Percentiles rank a stretch among this genome's conserved stretches.
Evolutionary conservation across 2,113 vertebrate species (phyloP).

Genomic region (Poeciliopsis prolifica): DNA sequence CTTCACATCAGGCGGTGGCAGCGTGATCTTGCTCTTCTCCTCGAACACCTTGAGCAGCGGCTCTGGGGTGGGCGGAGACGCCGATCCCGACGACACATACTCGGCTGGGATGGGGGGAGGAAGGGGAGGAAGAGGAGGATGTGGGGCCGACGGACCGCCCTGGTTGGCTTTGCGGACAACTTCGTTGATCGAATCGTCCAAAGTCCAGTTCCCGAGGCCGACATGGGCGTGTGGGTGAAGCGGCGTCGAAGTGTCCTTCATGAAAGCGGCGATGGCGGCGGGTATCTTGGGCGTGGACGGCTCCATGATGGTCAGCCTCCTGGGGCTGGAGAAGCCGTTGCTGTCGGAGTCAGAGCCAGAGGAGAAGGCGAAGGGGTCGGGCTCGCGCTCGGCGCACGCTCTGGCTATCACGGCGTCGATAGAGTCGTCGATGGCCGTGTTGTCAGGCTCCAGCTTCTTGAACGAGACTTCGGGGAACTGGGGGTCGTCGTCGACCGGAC

Average conservation of each 20-base stretch:
- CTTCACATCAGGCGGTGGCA: slow-evolving; percentile 81
- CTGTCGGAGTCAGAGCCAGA: slow-evolving; percentile 92
- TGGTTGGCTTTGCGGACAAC: slow-evolving; percentile 91
- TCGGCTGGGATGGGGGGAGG: slow-evolving; percentile 61
- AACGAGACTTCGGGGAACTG: slow-evolving; percentile 75
- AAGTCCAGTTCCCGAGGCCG: slow-evolving; percentile 84
- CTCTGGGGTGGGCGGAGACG: slow-evolving; percentile 91
- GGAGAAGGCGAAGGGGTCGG: slow-evolving; percentile 93
- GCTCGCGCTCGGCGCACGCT: slow-evolving; percentile 89
- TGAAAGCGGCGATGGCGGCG: slow-evolving; percentile 70
- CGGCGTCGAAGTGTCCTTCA: slow-evolving; percentile 84
- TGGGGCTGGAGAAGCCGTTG: slow-evolving; percentile 91
- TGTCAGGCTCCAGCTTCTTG: slow-evolving; percentile 80
- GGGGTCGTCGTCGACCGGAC: slow-evolving; percentile 81
- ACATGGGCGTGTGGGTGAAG: slow-evolving; percentile 74
- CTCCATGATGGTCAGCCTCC: slow-evolving; percentile 89
- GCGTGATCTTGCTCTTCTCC: slow-evolving; percentile 86
- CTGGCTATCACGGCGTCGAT: slow-evolving; percentile 93
- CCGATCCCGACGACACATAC: slow-evolving; percentile 88
- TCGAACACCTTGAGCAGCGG: slow-evolving; percentile 88
- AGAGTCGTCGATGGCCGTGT: slow-evolving; percentile 90
- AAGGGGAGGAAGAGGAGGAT: neutral
- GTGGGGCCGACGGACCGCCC: slow-evolving; percentile 80
- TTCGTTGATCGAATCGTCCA: slow-evolving; percentile 96
- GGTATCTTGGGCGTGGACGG: slow-evolving; percentile 82